Evolutionary conservation across 2,797 vertebrate species (phyloP).

Genomic region (Myripristis jacobus): DNA sequence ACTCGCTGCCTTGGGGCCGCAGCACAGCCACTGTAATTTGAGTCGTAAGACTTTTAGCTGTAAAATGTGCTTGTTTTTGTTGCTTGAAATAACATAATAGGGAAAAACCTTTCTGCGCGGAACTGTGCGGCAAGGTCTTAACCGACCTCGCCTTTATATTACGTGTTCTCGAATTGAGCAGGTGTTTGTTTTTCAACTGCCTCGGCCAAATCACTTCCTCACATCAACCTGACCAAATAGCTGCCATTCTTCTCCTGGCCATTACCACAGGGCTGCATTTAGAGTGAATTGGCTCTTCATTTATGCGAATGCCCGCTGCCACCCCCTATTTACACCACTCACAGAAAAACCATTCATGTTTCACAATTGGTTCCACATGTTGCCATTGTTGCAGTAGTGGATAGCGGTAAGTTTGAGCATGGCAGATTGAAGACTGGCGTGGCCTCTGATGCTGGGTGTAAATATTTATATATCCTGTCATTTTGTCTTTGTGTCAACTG

Average conservation of each 20-base stretch:
- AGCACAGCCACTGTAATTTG: conserved; percentile 51
- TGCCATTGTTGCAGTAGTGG: conserved; percentile 53
- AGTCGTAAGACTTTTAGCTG: conserved; percentile 42
- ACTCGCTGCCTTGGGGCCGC: conserved; percentile 50
- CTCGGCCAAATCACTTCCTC: conserved; percentile 41
- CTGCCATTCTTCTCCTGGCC: conserved; percentile 52
- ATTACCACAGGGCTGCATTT: conserved; percentile 61
- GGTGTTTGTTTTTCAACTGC: conserved; percentile 58
- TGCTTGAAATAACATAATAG: conserved; percentile 57
- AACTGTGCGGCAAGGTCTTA: not conserved
- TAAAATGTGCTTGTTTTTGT: conserved; percentile 63
- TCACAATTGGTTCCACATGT: conserved; percentile 74
- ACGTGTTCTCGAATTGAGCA: conserved; percentile 45
- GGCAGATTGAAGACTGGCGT: conserved; percentile 56
- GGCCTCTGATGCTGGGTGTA: conserved; percentile 65
- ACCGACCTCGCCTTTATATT: conserved; percentile 34
- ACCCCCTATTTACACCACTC: conserved; percentile 64
- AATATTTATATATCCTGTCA: conserved; percentile 78
- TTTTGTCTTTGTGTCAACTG: conserved; percentile 74
- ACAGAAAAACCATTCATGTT: conserved; percentile 64
- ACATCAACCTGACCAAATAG: conserved; percentile 52
- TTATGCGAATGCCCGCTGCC: conserved; percentile 52
- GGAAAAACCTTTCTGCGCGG: conserved; percentile 24
- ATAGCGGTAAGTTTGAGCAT: conserved; percentile 47
- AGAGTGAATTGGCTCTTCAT: conserved; percentile 57